Evolutionary conservation across 2,888 invertebrate genomes (phyloP).

Genomic region (Spodoptera exigua): DNA sequence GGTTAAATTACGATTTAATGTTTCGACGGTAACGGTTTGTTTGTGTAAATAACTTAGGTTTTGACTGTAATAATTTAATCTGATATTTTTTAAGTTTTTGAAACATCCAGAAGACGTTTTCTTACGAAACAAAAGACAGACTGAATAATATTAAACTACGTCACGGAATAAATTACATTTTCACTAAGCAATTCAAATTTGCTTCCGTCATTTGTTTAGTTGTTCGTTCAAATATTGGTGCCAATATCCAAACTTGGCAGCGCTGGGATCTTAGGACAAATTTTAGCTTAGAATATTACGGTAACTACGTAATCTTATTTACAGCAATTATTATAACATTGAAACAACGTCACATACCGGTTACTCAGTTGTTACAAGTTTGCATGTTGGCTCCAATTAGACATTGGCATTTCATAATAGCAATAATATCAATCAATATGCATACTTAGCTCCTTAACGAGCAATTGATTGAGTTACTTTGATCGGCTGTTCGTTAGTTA

Average conservation of each 20-base stretch:
- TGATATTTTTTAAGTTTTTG: too few species aligned
- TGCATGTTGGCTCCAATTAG: constrained; percentile 29
- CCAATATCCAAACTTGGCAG: too few species aligned
- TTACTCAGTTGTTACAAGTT: constrained; percentile 9
- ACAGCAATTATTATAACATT: constrained; percentile 14
- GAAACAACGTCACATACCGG: constrained; percentile 22
- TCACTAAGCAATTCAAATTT: too few species aligned
- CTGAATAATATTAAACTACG: too few species aligned
- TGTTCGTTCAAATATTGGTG: too few species aligned
- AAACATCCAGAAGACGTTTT: too few species aligned
- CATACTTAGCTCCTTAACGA: constrained; percentile 42
- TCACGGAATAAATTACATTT: too few species aligned
- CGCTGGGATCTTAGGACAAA: too few species aligned
- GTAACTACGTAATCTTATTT: constrained; percentile 16
- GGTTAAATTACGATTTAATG: constrained; percentile 22
- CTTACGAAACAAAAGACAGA: too few species aligned
- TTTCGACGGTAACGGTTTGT: constrained; percentile 1
- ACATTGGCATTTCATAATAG: constrained; percentile 41
- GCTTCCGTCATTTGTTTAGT: too few species aligned
- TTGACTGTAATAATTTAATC: too few species aligned
- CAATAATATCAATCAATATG: constrained; percentile 47
- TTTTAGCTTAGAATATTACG: background rate
- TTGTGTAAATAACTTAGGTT: constrained; percentile 4
- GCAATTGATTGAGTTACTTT: constrained; percentile 53
- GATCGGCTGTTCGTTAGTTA: constrained; percentile 37